Percentiles rank a stretch among this genome's conserved stretches.
These are phyloP conservation scores for Alexandromys fortis DNA, from an alignment of 2,113 vertebrate species.

Conservation along the genomic window DNA sequence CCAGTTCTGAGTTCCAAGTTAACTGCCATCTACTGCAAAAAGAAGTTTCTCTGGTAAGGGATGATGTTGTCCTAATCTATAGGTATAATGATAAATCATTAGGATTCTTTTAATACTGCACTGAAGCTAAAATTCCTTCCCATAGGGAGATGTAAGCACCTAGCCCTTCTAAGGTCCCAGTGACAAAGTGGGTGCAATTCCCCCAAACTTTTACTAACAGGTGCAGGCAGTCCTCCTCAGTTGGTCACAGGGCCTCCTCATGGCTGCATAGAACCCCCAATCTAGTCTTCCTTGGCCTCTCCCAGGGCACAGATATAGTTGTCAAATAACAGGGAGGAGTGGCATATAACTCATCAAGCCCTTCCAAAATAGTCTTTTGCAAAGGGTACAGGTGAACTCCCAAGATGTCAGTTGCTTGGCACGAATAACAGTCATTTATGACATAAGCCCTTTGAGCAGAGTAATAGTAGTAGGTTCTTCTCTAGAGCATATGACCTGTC, in stretches of 20 bases:
- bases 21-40: too few relatives aligned
- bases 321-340: neutral
- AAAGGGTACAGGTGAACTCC: neutral
- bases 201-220: too few relatives aligned
- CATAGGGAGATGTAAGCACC: too few relatives aligned
- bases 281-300: neutral
- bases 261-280: neutral
- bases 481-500: neutral
- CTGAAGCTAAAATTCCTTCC: too few relatives aligned
- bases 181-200: too few relatives aligned
- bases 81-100: too few relatives aligned
- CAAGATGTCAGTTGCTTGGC: neutral
- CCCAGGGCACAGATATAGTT: neutral
- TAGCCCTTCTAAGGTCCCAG: too few relatives aligned
- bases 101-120: too few relatives aligned
- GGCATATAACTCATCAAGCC: neutral
- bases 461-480: neutral
- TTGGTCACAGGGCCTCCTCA: neutral
- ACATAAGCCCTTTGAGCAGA: neutral
- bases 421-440: neutral
- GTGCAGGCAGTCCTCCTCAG: too few relatives aligned
- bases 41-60: too few relatives aligned
- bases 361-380: neutral
- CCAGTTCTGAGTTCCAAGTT: too few relatives aligned
- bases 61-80: too few relatives aligned